phyloP scores from a whole-genome alignment of 1,140 invertebrate species.

The Vollenhovia emeryi region DNA sequence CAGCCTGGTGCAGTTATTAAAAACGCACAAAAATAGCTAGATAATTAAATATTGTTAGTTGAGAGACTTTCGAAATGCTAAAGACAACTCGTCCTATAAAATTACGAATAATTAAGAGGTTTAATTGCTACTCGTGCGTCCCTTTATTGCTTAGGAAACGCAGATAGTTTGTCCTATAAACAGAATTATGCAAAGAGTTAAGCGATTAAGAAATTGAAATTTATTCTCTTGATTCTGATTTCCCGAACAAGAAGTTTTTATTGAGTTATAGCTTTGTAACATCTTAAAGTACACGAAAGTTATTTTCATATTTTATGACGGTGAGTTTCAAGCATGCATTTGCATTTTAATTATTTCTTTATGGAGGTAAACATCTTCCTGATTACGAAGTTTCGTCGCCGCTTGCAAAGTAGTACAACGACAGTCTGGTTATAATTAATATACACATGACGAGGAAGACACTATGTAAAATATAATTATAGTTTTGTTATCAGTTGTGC shows the following conservation, averaged over 20 bases:
- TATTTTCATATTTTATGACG: slow-evolving; percentile 53
- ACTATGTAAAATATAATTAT: slow-evolving; percentile 4
- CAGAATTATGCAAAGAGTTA: slow-evolving; percentile 13
- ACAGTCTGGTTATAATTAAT: slow-evolving; percentile 35
- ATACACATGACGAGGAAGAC: not conserved
- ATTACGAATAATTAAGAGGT: not conserved
- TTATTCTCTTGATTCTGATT: slow-evolving; percentile 28
- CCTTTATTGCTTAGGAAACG: not conserved
- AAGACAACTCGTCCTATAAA: not conserved
- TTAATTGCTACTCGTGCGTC: not conserved
- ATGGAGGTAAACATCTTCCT: slow-evolving; percentile 44
- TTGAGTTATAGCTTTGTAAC: slow-evolving; percentile 27
- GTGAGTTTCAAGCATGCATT: slow-evolving; percentile 31
- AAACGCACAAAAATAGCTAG: not conserved
- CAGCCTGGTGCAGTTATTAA: not conserved
- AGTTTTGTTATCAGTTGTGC: not conserved
- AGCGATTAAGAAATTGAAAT: slow-evolving; percentile 39
- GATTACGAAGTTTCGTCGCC: slow-evolving; percentile 58
- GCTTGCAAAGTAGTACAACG: slow-evolving; percentile 57
- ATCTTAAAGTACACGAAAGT: slow-evolving; percentile 9
- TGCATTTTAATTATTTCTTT: slow-evolving; percentile 57
- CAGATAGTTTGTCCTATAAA: not conserved
- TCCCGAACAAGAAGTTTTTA: slow-evolving; percentile 30
- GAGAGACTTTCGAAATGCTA: not conserved
- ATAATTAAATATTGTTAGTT: not conserved